Base-by-base conservation (phyloP, 2,888 invertebrate genomes). In the Melanophora roralis region DNA sequence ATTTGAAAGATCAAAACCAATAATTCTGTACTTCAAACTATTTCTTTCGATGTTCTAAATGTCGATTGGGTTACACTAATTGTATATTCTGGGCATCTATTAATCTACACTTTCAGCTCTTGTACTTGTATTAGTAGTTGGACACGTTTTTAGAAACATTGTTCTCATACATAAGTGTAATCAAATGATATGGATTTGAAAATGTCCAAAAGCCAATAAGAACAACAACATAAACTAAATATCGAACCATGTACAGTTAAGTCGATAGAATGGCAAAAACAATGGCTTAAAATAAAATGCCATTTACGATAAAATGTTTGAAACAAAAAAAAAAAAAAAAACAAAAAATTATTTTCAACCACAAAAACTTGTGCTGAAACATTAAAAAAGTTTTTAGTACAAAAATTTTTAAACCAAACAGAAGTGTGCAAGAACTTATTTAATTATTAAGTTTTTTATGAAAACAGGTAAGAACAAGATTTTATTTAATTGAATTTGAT, bases 161-260 rank as follows among this genome's bases (percentile, higher is more conserved):
- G 21, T 43, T 51, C 9, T 43, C 21, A 4, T 53, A 34, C 1
- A 55, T 27, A 23, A 7, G 11, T 43, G 69, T 64, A 64, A 45
- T 40, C 71, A 65, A 69, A 62, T 60, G 65, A 59, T 69, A 69
- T 71, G 65, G 69, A 60, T 79, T 79, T 77, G 19, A 38, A 65
- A 73, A 47, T 57, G 34, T 43, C 12, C 34, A 45, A 64, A 73
- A 27, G 6, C 34, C 11, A 51, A 51, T n/a, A 21, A 14, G 11
- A 38, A 34, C 32, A 59, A 34, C 23, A 1, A 53, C n/a, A 53
- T 21, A 55, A 59, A 21, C 65, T 47, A 40, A 64, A 60, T 40
- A 75, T 65, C 34, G 74, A 79, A 67, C 79, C 79, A 79, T 79
- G 74, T 71, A 45, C 47, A 75, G 60, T 60, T 45, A 59, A 60